Conservation (phyloP, 64 coral and sea anemone genomes). For the Porites lutea region DNA sequence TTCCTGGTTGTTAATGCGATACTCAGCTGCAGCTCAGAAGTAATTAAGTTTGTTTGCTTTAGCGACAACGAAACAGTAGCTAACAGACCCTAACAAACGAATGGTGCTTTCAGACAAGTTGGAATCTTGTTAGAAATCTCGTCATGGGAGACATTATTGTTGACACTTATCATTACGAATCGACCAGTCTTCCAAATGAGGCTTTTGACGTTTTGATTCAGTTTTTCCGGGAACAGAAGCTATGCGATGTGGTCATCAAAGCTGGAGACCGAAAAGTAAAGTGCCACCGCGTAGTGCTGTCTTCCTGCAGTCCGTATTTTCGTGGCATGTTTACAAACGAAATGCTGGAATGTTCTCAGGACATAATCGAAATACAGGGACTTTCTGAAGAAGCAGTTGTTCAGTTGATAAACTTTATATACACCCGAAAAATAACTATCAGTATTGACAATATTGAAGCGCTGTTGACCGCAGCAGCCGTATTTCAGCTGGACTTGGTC, state of each 20-base stretch:
- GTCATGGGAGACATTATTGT: slow-evolving; percentile 89
- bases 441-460: slow-evolving; percentile 93
- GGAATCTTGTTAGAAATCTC: background rate
- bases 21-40: background rate
- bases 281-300: slow-evolving; percentile 94
- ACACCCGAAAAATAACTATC: slow-evolving; percentile 90
- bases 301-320: slow-evolving; percentile 96
- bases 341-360: slow-evolving; percentile 89
- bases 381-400: slow-evolving; percentile 85
- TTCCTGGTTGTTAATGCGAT: background rate
- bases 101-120: background rate
- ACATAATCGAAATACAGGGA: slow-evolving; percentile 88
- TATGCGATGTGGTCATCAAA: slow-evolving; percentile 89
- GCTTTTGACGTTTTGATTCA: slow-evolving; percentile 80
- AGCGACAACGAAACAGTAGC: background rate
- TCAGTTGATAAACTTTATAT: slow-evolving; percentile 90
- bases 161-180: slow-evolving; percentile 82
- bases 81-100: background rate
- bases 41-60: background rate
- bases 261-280: slow-evolving; percentile 89
- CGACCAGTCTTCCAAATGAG: slow-evolving; percentile 61
- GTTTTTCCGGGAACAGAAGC: slow-evolving; percentile 83
- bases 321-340: slow-evolving; percentile 97
- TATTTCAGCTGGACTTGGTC: slow-evolving; percentile 91
- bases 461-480: slow-evolving; percentile 82